phyloP scores from a whole-genome alignment of 2,113 vertebrate genomes.

The Tenebrosternarchus preto region DNA sequence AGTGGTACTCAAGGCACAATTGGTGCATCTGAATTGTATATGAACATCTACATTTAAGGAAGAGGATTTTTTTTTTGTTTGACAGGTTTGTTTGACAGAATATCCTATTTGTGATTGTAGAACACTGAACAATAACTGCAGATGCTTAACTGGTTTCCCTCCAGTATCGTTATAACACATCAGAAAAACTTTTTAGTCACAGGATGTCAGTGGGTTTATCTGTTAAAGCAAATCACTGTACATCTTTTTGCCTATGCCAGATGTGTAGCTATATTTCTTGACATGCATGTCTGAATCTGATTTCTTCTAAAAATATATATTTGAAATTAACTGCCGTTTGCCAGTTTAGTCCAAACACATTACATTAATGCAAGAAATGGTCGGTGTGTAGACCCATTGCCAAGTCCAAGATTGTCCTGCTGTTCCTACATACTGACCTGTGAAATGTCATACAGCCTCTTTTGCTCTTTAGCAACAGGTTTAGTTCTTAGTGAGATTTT shows the following conservation, averaged over 20 bases:
- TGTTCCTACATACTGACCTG: background rate
- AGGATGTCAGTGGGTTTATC: background rate
- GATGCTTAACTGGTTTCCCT: background rate
- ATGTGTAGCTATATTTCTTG: background rate
- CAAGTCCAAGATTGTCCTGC: background rate
- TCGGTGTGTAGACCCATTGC: background rate
- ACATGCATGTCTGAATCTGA: background rate
- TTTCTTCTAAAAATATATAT: background rate
- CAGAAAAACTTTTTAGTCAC: background rate
- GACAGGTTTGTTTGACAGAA: background rate
- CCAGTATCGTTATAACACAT: background rate
- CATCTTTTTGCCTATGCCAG: slow-evolving; percentile 1
- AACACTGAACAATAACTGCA: background rate
- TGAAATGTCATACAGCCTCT: background rate
- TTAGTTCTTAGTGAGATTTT: background rate
- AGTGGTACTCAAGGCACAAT: no score
- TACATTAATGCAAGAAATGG: background rate
- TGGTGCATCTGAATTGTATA: no score
- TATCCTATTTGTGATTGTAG: background rate
- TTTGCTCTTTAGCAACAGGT: background rate
- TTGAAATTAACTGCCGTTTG: slow-evolving; percentile 6
- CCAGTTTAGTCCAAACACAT: background rate
- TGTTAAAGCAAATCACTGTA: slow-evolving; percentile 17
- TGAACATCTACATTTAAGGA: no score
- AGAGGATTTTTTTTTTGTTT: no score